Percentiles rank a stretch among this genome's conserved stretches.
Conservation (phyloP, 1,140 invertebrate species). For the Cheumatopsyche charites region DNA sequence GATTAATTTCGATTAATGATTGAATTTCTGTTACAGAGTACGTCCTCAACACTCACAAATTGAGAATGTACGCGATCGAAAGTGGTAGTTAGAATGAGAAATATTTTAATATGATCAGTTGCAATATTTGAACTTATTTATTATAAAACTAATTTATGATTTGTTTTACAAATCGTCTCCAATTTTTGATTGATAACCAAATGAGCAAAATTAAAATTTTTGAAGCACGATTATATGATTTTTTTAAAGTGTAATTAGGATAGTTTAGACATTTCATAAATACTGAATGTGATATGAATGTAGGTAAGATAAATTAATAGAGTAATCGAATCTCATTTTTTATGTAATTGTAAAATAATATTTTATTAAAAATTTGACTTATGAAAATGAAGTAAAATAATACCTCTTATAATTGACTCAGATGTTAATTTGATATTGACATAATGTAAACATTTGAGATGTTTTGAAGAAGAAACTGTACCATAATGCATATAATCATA, state of each 20-base stretch:
- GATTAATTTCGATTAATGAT: no score
- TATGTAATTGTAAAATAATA: not conserved
- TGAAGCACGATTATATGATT: not conserved
- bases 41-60: slow-evolving; percentile 43
- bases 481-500: no score
- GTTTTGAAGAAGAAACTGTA: no score
- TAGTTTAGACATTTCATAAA: slow-evolving; percentile 8
- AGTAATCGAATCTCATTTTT: slow-evolving; percentile 28
- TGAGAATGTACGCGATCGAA: slow-evolving; percentile 40
- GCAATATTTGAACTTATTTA: not conserved
- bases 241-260: slow-evolving; percentile 7
- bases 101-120: not conserved
- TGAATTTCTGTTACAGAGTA: slow-evolving; percentile 40
- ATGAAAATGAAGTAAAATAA: not conserved
- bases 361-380: not conserved
- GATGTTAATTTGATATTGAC: no score
- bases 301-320: slow-evolving; percentile 23
- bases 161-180: not conserved
- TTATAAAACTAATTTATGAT: not conserved
- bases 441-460: no score
- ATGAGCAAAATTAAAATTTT: not conserved
- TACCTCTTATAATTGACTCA: no score
- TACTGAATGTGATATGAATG: slow-evolving; percentile 31
- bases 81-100: slow-evolving; percentile 26
- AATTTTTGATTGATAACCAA: not conserved